Conservation (phyloP, 2,113 vertebrate genomes). For the Dicaeum eximium region DNA sequence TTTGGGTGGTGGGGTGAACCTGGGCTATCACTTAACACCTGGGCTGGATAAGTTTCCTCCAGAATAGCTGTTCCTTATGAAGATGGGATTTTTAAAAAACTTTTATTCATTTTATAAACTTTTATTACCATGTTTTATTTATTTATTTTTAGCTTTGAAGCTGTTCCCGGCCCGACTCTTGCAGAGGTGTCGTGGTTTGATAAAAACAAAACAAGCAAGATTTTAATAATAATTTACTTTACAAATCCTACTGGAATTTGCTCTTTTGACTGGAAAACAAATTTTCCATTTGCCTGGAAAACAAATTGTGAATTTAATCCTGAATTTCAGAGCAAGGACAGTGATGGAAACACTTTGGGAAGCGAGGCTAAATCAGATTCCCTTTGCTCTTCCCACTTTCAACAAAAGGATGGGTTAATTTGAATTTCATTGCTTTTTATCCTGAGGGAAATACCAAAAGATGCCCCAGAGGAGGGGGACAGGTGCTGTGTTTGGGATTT, state of each 20-base stretch:
- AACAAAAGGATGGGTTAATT: not conserved
- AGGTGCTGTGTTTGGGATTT: not conserved
- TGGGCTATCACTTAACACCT: not conserved
- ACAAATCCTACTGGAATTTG: not conserved
- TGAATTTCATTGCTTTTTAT: conserved; percentile 39
- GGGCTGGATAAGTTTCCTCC: not conserved
- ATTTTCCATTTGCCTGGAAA: not conserved
- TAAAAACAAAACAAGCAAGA: not conserved
- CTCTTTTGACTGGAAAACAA: too few species aligned
- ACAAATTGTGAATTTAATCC: not conserved
- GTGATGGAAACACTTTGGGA: not conserved
- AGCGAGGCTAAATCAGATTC: not conserved
- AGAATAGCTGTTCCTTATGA: not conserved
- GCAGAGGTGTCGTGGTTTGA: rapidly evolving
- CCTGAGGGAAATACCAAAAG: conserved; percentile 3
- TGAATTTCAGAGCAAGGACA: not conserved
- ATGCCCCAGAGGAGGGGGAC: conserved; percentile 1
- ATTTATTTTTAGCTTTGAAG: not conserved
- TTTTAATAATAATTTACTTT: not conserved
- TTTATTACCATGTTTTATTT: not conserved
- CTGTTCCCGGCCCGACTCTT: not conserved
- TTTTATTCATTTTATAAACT: not conserved
- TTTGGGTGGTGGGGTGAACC: not conserved
- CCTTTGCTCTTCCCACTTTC: not conserved
- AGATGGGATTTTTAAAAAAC: too few species aligned